Evolutionary conservation across 2,888 invertebrate species (phyloP).

Genomic region (Leucophenga maculata): DNA sequence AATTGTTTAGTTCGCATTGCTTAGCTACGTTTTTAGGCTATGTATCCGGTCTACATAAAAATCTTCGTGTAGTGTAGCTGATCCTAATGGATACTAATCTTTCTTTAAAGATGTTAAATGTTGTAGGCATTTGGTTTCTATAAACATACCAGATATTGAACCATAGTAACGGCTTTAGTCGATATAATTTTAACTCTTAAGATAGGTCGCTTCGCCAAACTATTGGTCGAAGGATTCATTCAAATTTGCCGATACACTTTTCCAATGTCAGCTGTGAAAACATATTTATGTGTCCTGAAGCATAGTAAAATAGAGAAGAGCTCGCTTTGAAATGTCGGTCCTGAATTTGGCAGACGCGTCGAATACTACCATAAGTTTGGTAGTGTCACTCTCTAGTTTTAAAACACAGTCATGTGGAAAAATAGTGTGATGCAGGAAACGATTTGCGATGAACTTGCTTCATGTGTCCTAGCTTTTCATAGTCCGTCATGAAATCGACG

Average conservation of each 20-base stretch:
- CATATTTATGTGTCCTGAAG: conserved; percentile 11
- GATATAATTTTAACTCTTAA: neutral
- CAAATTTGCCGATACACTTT: conserved; percentile 22
- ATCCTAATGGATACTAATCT: too few relatives aligned
- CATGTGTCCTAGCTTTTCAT: too few relatives aligned
- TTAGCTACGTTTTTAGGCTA: neutral
- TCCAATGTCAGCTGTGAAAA: neutral
- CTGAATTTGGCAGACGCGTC: conserved; percentile 10
- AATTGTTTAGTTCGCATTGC: conserved; percentile 1
- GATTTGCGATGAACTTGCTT: too few relatives aligned
- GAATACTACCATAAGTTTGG: conserved; percentile 13
- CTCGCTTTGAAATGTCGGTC: conserved; percentile 3
- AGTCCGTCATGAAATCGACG: too few relatives aligned
- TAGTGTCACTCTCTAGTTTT: neutral
- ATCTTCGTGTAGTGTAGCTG: neutral
- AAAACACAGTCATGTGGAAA: conserved; percentile 21
- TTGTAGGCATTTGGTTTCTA: too few relatives aligned
- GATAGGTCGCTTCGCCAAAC: neutral
- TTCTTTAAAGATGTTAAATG: too few relatives aligned
- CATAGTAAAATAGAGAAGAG: conserved; percentile 7
- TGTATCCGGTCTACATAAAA: neutral
- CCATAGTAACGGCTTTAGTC: neutral
- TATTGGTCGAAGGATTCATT: conserved; percentile 2
- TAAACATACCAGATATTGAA: too few relatives aligned
- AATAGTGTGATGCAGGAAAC: neutral